These are phyloP conservation scores for Alviniconcha strummeri DNA, from an alignment of 2,888 invertebrate species.

Conservation along the genomic window DNA sequence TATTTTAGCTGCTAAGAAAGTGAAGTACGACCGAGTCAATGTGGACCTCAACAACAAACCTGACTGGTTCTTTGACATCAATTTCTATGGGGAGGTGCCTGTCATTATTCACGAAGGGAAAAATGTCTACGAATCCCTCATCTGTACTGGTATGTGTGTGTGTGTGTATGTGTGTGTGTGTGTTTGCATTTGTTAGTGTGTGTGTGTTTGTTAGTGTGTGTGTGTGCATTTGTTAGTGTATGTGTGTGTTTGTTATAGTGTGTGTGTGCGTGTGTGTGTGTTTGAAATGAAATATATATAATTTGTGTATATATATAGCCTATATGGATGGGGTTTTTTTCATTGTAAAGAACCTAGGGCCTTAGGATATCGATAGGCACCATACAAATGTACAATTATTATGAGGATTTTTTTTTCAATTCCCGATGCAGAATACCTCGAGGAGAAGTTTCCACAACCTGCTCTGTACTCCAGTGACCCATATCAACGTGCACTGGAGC, in stretches of 20 bases:
- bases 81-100: conserved; percentile 75
- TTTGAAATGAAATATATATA: not conserved
- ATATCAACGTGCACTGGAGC: conserved; percentile 47
- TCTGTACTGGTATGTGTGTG: conserved; percentile 45
- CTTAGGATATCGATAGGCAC: too few species aligned
- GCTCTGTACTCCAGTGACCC: conserved; percentile 75
- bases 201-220: not conserved
- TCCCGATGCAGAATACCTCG: conserved; percentile 74
- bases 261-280: not conserved
- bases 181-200: not conserved
- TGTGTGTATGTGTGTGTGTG: not conserved
- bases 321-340: not conserved
- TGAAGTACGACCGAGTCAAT: conserved; percentile 73
- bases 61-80: conserved; percentile 74
- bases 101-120: conserved; percentile 73
- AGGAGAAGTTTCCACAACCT: conserved; percentile 76
- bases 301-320: not conserved
- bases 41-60: conserved; percentile 75
- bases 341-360: not conserved
- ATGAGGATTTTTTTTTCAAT: not conserved
- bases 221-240: not conserved
- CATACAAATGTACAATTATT: not conserved
- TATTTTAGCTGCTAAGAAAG: conserved; percentile 40
- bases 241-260: not conserved
- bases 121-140: conserved; percentile 76